A percentile compares a stretch with the other conserved stretches of the same genome.
These are phyloP conservation scores for Pristionchus exspectatus DNA, from an alignment of 2,888 invertebrate genomes.

Conservation along the genomic window DNA sequence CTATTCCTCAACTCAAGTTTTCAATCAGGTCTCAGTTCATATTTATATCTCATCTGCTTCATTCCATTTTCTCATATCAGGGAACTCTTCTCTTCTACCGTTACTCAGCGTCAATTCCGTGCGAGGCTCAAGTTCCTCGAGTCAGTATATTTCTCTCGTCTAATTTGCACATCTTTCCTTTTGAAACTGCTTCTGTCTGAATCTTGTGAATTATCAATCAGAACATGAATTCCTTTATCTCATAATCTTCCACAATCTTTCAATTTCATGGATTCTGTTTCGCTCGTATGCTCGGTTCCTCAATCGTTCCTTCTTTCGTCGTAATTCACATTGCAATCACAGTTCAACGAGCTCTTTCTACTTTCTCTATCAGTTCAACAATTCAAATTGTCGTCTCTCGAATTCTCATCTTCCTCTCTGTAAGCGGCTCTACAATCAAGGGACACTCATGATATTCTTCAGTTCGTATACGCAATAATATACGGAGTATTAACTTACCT, in stretches of 20 bases:
- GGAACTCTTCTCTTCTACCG: background rate
- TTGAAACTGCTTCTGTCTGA: background rate
- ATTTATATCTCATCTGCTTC: background rate
- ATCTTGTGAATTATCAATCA: background rate
- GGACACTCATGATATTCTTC: background rate
- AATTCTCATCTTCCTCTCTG: background rate
- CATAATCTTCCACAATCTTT: background rate
- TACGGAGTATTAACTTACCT: background rate
- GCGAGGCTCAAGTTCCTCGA: too few relatives aligned
- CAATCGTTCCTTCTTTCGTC: background rate
- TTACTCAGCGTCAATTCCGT: too few relatives aligned
- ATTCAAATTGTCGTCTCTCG: background rate
- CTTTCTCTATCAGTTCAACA: background rate
- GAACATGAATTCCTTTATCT: background rate
- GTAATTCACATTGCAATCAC: background rate
- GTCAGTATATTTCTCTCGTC: too few relatives aligned
- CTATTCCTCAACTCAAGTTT: background rate
- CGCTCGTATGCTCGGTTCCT: background rate
- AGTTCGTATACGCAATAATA: background rate
- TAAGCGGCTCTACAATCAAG: background rate
- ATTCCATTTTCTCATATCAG: background rate
- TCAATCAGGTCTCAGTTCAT: background rate
- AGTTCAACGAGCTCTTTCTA: background rate
- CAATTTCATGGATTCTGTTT: background rate
- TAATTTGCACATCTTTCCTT: too few relatives aligned